These are phyloP conservation scores for Meloidogyne hapla DNA, from an alignment of 1,140 invertebrate genomes.

Conservation along the genomic window DNA sequence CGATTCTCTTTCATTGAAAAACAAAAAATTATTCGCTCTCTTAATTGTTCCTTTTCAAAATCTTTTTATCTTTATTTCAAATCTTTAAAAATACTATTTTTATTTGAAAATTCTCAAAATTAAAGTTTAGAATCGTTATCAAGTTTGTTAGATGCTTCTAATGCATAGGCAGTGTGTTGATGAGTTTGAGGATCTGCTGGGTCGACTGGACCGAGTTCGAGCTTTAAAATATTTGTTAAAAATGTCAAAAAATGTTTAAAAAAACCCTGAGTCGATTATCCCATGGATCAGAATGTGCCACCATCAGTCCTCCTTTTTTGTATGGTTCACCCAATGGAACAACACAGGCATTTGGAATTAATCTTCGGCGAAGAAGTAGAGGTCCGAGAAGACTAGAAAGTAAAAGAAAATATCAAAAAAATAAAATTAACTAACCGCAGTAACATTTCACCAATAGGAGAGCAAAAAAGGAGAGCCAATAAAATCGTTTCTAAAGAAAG, in stretches of 20 bases:
- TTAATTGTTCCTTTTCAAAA: no score
- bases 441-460: conserved; percentile 50
- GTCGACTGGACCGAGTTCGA: not conserved
- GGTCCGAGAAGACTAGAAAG: conserved; percentile 5
- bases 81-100: not conserved
- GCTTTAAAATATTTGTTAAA: not conserved
- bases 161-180: not conserved
- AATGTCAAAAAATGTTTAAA: not conserved
- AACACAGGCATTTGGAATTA: not conserved
- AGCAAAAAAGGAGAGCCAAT: conserved; percentile 46
- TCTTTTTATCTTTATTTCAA: no score
- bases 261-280: conserved; percentile 43
- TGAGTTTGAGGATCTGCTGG: not conserved
- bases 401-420: not conserved
- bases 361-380: not conserved
- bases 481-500: conserved; percentile 36
- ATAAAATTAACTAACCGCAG: conserved; percentile 23
- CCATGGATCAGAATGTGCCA: conserved; percentile 6
- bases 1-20: no score
- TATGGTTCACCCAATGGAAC: conserved; percentile 4
- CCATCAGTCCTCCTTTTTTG: conserved; percentile 17
- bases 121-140: not conserved
- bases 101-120: not conserved
- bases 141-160: not conserved
- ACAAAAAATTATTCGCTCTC: no score